Conservation (phyloP, 2,113 vertebrate genomes). For the Ia io region DNA sequence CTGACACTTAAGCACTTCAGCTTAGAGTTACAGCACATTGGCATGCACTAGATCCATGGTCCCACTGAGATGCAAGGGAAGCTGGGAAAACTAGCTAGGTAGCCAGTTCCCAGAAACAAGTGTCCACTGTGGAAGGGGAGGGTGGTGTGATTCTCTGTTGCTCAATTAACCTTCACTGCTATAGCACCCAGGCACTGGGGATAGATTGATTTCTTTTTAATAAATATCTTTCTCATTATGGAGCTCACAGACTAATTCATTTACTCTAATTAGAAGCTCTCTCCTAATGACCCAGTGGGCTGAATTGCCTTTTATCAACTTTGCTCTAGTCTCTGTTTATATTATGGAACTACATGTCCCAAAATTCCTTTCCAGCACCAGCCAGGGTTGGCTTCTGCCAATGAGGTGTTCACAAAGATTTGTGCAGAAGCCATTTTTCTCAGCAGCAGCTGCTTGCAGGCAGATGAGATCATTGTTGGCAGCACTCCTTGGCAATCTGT, state of each 20-base stretch:
- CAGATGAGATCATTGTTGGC: constrained; percentile 59
- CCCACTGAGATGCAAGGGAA: neutral
- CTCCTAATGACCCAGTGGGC: neutral
- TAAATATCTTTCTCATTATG: neutral
- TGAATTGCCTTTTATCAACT: neutral
- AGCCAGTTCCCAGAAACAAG: neutral
- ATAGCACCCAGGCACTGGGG: neutral
- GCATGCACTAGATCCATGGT: neutral
- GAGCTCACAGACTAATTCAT: neutral
- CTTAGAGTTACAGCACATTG: neutral
- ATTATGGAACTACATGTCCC: constrained; percentile 38
- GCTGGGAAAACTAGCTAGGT: neutral
- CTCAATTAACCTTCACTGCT: neutral
- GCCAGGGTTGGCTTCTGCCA: neutral
- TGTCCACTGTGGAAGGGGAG: neutral
- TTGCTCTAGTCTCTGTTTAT: too few species aligned
- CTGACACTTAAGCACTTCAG: neutral
- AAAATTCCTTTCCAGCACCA: neutral
- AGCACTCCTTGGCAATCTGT: neutral
- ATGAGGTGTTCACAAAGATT: neutral
- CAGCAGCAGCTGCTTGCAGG: constrained; percentile 56
- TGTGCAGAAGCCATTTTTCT: constrained; percentile 39
- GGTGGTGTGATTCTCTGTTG: neutral
- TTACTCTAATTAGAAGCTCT: neutral
- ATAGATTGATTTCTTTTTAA: neutral